phyloP scores from a whole-genome alignment of 2,888 invertebrate genomes.

The Thymelicus lineola region DNA sequence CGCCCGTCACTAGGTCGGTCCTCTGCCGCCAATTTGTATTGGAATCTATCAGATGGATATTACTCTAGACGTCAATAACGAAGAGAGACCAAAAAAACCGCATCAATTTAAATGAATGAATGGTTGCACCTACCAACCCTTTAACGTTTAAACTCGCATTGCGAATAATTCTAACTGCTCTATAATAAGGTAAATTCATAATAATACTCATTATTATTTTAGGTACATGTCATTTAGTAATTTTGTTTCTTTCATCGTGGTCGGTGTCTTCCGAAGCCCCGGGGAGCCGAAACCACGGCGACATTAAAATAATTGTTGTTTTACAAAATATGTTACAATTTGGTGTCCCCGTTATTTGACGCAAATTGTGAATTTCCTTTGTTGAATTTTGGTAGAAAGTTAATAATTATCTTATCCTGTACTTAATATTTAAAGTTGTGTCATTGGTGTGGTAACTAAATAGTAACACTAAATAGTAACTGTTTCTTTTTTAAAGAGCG shows the following conservation, averaged over 20 bases:
- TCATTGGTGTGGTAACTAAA: not conserved
- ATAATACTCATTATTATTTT: constrained; percentile 63
- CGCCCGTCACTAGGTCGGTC: too few species aligned
- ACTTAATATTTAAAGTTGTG: not conserved
- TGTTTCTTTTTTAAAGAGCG: too few species aligned
- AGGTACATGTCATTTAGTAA: constrained; percentile 58
- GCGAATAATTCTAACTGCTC: constrained; percentile 63
- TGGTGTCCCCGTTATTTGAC: constrained; percentile 39
- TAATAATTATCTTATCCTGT: not conserved
- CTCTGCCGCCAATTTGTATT: too few species aligned
- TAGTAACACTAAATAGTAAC: too few species aligned
- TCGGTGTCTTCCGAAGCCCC: constrained; percentile 56
- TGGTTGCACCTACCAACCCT: constrained; percentile 60
- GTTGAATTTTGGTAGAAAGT: constrained; percentile 2
- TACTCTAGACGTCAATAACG: too few species aligned
- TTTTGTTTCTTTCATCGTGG: constrained; percentile 57
- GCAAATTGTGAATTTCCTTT: constrained; percentile 30
- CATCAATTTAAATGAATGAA: constrained; percentile 47
- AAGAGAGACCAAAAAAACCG: not conserved
- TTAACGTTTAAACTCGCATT: constrained; percentile 50
- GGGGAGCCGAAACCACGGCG: constrained; percentile 41
- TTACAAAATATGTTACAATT: constrained; percentile 41
- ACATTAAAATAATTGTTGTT: constrained; percentile 35
- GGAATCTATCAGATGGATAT: too few species aligned
- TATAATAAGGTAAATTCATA: constrained; percentile 48